Evolutionary conservation across 1,140 invertebrate species (phyloP), one percentile per base, ranked within the genome.

Genomic region (Ridgeia piscesae): DNA sequence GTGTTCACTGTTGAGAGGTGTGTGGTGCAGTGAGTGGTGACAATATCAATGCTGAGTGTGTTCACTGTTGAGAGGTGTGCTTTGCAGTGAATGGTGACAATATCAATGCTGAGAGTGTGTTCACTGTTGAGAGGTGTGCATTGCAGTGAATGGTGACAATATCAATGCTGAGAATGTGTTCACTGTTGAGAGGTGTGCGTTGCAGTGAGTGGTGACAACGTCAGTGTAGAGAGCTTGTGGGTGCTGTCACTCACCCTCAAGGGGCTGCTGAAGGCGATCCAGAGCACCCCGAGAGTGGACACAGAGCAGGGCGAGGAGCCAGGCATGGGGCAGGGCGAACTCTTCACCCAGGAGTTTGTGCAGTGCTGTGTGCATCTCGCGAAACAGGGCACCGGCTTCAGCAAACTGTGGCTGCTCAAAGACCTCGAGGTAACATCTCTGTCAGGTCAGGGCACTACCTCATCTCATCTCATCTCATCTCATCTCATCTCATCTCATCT

Each of bases 391-490:
- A 96, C 95, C 21, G 94, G 94, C 34, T 95, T 95, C 91, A 95
- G 94, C 93, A 95, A 95, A 58, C 95, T 95, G 91, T 95, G 95
- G 95, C 93, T 95, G 21, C 94, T 95, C 0, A 95, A 95, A 89
- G 95, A 96, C 92, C 93, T 96, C 33, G 95, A 96, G 94, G 95
- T 96, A 93, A n/a, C 91, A 34, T n/a, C 35, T 31, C 11, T 90
- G 17, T n/a, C 35, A 90, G 1, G 17, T n/a, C 35, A 90, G 1
- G 17, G 35, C 35, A 6, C 89, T n/a, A 90, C 4, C 89, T 90
- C 34, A 90, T 33, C n/a, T n/a, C 89, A 33, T 89, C 4, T 89
- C 89, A 33, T 89, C 9, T 89, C 4, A 6, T 42, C 4, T 42
- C 42, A 6, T 42, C 42, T 42, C n/a, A 11, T 42, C 11, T 42